Evolutionary conservation across 2,113 vertebrate species (phyloP).

Genomic region (Lycocorax pyrrhopterus): DNA sequence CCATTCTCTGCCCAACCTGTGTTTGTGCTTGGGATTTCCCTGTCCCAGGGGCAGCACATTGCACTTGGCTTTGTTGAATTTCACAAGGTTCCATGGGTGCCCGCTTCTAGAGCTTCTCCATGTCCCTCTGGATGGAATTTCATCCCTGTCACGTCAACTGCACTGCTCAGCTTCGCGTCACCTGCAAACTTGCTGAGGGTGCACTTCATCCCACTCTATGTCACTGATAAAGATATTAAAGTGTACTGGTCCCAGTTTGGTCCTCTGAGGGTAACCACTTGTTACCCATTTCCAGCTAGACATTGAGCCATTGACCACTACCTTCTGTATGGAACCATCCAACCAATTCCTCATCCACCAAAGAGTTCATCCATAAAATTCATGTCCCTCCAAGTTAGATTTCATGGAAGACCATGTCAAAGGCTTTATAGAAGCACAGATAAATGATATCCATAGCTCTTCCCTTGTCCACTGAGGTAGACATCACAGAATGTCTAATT

Average conservation of each 20-base stretch:
- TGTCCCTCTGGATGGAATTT: neutral
- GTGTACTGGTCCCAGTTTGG: neutral
- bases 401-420: neutral
- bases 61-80: neutral
- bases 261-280: neutral
- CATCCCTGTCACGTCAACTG: neutral
- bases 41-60: neutral
- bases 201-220: neutral
- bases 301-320: neutral
- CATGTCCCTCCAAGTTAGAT: neutral
- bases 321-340: neutral
- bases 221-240: neutral
- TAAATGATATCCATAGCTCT: neutral
- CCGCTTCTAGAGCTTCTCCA: neutral
- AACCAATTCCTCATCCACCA: neutral
- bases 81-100: fast-evolving
- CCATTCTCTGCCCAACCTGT: neutral
- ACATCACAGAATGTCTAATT: neutral
- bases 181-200: neutral
- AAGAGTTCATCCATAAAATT: neutral
- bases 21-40: neutral
- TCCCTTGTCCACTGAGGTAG: neutral
- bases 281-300: neutral
- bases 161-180: neutral
- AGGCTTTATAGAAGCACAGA: neutral